phyloP scores from a whole-genome alignment of 2,797 vertebrate species.

The Hyperoplus lanceolatus region DNA sequence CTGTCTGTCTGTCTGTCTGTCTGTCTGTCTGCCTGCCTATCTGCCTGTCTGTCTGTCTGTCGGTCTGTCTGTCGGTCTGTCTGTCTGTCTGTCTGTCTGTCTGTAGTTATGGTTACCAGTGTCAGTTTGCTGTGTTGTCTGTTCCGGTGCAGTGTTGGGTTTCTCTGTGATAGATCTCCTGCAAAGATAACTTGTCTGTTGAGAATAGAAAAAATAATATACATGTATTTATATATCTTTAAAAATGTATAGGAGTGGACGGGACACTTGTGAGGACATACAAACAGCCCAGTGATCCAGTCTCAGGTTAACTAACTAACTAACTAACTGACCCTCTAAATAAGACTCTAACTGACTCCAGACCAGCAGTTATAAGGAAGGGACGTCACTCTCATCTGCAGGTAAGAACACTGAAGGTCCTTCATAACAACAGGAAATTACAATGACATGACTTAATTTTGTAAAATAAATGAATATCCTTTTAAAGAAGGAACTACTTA shows the following conservation, averaged over 20 bases:
- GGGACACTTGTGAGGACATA: too few species aligned
- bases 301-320: background rate
- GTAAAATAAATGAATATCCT: too few species aligned
- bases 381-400: background rate
- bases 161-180: constrained; percentile 41
- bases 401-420: constrained; percentile 3
- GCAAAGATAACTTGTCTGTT: background rate
- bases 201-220: background rate
- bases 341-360: constrained; percentile 3
- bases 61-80: too few species aligned
- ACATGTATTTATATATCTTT: fast-evolving
- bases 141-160: constrained; percentile 41
- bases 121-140: constrained; percentile 55
- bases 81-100: constrained; percentile 12
- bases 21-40: background rate
- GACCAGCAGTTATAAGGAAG: background rate
- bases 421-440: background rate
- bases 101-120: constrained; percentile 23
- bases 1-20: background rate
- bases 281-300: background rate
- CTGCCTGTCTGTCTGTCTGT: background rate
- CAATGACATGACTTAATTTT: background rate
- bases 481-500: background rate
- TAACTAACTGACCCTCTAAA: background rate
- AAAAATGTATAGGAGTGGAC: background rate